These are phyloP conservation scores for Drosophila infuscata DNA, from an alignment of 2,888 invertebrate species.

Conservation along the genomic window DNA sequence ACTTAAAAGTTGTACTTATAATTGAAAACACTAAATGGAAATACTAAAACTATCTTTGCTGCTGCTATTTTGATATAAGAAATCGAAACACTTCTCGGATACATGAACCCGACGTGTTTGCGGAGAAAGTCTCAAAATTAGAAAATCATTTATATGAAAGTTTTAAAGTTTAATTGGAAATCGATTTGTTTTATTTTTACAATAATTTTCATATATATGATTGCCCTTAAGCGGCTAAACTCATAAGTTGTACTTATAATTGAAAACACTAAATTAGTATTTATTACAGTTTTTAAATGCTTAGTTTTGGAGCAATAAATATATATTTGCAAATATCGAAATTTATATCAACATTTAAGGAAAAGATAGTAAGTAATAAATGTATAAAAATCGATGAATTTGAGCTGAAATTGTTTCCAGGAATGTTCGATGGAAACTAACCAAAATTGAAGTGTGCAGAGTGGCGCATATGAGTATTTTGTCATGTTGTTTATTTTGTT, in stretches of 20 bases:
- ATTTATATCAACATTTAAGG: not conserved
- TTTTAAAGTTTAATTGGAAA: not conserved
- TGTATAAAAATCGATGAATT: slow-evolving; percentile 4
- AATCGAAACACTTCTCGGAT: slow-evolving; percentile 30
- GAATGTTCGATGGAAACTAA: slow-evolving; percentile 23
- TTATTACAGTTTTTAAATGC: not conserved
- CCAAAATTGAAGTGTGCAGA: slow-evolving; percentile 8
- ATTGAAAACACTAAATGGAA: too few relatives aligned
- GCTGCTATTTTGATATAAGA: slow-evolving; percentile 23
- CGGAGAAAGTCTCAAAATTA: not conserved
- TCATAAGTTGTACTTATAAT: too few relatives aligned
- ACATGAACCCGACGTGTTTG: not conserved
- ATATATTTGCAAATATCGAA: not conserved
- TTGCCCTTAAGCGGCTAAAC: not conserved
- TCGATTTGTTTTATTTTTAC: not conserved
- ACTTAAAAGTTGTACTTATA: too few relatives aligned
- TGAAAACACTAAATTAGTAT: not conserved
- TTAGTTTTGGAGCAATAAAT: not conserved
- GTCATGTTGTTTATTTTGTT: slow-evolving; percentile 53
- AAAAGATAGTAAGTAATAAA: not conserved
- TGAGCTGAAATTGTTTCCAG: not conserved
- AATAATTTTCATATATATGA: too few relatives aligned
- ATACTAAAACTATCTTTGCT: slow-evolving; percentile 4
- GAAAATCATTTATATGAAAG: not conserved
- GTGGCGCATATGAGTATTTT: slow-evolving; percentile 7